Percentiles rank a stretch among this genome's conserved stretches.
Evolutionary conservation across 2,888 invertebrate genomes (phyloP).

Genomic region (Temnothorax rugatulus): DNA sequence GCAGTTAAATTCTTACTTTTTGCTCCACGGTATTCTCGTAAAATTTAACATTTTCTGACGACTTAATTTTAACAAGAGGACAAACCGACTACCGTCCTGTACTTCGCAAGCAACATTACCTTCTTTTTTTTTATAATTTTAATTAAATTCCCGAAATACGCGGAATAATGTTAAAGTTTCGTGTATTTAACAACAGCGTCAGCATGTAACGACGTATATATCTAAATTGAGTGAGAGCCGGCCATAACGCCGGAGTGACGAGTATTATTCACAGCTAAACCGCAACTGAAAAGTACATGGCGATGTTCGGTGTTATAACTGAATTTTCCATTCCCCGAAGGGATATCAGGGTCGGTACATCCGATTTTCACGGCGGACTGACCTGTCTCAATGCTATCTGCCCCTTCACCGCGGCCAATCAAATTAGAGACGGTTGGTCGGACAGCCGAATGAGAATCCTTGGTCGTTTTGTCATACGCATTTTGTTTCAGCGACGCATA

Average conservation of each 20-base stretch:
- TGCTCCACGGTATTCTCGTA: background rate
- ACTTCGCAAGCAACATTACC: background rate
- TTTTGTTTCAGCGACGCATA: constrained; percentile 63
- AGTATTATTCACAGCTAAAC: constrained; percentile 57
- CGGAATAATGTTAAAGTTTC: constrained; percentile 11
- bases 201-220: constrained; percentile 28
- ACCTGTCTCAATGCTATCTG: constrained; percentile 77
- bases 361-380: constrained; percentile 76
- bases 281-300: constrained; percentile 62
- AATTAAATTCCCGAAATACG: constrained; percentile 43
- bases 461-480: constrained; percentile 65
- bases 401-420: constrained; percentile 64
- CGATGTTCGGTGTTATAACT: constrained; percentile 74
- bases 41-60: constrained; percentile 44
- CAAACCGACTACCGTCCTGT: background rate
- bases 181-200: constrained; percentile 34
- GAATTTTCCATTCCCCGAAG: constrained; percentile 72
- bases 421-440: constrained; percentile 77
- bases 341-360: constrained; percentile 65
- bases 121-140: constrained; percentile 21
- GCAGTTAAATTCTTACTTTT: constrained; percentile 18
- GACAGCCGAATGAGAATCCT: constrained; percentile 76
- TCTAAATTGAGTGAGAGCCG: constrained; percentile 49
- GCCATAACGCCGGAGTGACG: constrained; percentile 51
- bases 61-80: constrained; percentile 37